Conservation (phyloP, 2,888 invertebrate species). For the Drosophila nigricruria region DNA sequence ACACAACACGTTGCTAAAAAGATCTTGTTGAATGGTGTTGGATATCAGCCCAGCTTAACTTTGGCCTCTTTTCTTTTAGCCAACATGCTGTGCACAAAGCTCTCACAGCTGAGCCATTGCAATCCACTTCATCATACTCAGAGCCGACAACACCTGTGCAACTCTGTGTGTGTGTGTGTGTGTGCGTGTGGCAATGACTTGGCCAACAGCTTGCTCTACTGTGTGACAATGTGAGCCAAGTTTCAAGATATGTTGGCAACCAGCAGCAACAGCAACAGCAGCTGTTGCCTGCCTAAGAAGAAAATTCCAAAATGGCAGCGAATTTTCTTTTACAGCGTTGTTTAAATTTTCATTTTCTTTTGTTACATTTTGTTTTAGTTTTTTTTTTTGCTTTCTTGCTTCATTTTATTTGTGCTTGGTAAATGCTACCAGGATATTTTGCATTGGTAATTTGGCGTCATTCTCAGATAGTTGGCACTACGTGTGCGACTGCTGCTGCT, state of each 20-base stretch:
- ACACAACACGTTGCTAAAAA: constrained; percentile 18
- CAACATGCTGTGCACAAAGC: constrained; percentile 21
- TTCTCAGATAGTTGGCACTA: constrained; percentile 77
- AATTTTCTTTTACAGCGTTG: constrained; percentile 53
- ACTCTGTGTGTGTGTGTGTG: constrained; percentile 8
- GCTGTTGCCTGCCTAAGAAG: constrained; percentile 48
- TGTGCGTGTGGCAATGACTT: constrained; percentile 23
- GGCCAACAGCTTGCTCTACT: constrained; percentile 43
- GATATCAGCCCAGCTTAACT: constrained; percentile 31
- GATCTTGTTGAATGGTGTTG: constrained; percentile 10
- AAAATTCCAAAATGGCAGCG: constrained; percentile 49
- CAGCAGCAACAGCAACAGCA: constrained; percentile 46
- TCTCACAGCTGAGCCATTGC: constrained; percentile 42
- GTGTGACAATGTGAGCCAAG: constrained; percentile 69
- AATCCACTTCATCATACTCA: constrained; percentile 76
- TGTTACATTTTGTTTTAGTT: background rate
- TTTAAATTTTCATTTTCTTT: constrained; percentile 72
- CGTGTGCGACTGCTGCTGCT: constrained; percentile 51
- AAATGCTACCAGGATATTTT: constrained; percentile 78
- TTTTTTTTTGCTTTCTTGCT: background rate
- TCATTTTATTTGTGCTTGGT: constrained; percentile 60
- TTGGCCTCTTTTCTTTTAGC: constrained; percentile 25
- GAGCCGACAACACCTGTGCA: constrained; percentile 54
- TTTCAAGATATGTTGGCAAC: constrained; percentile 49
- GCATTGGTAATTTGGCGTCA: constrained; percentile 78